Base-by-base conservation (phyloP, 2,888 invertebrate species). In the Lamproptera curius region DNA sequence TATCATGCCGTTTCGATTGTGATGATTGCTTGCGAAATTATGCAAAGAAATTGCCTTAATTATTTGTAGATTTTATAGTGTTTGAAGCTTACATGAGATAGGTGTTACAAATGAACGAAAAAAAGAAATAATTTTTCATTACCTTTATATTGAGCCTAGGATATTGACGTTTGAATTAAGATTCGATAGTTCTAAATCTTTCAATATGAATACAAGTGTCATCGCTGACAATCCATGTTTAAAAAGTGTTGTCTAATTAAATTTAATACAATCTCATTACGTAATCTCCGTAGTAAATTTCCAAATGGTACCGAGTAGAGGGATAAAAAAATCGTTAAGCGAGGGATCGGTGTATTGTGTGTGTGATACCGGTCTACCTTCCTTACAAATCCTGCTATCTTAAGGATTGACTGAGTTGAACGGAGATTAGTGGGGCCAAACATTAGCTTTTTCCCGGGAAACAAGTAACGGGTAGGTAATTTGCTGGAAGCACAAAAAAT, bases 331-430 rank as follows among this genome's bases (percentile, higher is more conserved):
- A 49, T 36, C 36, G 31, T 49, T 49, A 44, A 41, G 31, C 28
- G 40, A 40, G 40, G 54, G 57, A 56, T 63, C 51, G 56, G 54
- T 42, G 56, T 56, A 58, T 59, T 55, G 55, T 59, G 56, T 61
- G 57, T 54, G 57, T 61, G 60, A 61, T 62, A 63, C 63, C 59
- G 61, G 59, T 58, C 58, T 62, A 58, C 59, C 52, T 46, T 51
- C n/a, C 47, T 41, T 48, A 61, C 55, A 56, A 55, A 53, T 44
- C 50, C 51, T 50, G 43, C 55, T 53, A 50, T 43, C 48, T 48
- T 40, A 43, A 53, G 52, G 46, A 42, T 51, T 52, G 54, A 51
- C 46, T 42, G 52, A 52, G 46, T 33, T 49, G 45, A 42, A 35
- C 36, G 31, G 15, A 28, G 31, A 36, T 16, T 44, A 40, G 35